A percentile compares a stretch with the other conserved stretches of the same genome.
phyloP scores from a whole-genome alignment of 1,140 invertebrate species.

The Tetragnatha versicolor region DNA sequence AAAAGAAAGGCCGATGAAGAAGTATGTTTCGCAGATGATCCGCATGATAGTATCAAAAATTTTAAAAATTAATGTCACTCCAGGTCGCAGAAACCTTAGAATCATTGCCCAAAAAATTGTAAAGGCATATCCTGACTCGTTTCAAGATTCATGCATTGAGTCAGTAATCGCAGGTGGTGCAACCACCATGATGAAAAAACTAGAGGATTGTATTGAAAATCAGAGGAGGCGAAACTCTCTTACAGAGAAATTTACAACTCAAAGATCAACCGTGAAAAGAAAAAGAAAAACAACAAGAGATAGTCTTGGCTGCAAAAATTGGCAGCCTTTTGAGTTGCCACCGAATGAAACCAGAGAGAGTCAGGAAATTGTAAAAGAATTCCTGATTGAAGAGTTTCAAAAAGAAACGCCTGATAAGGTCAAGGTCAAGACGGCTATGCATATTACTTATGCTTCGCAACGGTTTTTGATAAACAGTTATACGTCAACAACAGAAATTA shows the following conservation, averaged over 20 bases:
- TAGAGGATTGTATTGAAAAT: constrained; percentile 2
- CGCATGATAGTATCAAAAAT: not conserved
- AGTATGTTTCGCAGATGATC: not conserved
- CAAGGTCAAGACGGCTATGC: not conserved
- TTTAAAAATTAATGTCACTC: not conserved
- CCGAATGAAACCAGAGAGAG: not conserved
- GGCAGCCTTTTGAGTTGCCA: not conserved
- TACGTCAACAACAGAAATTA: not conserved
- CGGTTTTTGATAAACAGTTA: not conserved
- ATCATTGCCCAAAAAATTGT: not conserved
- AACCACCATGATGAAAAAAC: not conserved
- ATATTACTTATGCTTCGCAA: not conserved
- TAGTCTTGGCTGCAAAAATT: not conserved
- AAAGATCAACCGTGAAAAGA: not conserved
- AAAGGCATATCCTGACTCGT: not conserved
- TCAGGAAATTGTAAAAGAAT: not conserved
- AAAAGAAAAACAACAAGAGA: not conserved
- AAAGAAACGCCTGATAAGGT: not conserved
- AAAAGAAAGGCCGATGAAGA: not conserved
- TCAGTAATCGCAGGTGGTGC: not conserved
- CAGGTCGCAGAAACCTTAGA: not conserved
- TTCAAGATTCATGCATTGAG: not conserved
- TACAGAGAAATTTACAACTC: not conserved
- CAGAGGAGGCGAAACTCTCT: not conserved
- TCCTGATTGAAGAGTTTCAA: not conserved